Conservation (phyloP, 2,888 invertebrate species). For the Crioceris asparagi region DNA sequence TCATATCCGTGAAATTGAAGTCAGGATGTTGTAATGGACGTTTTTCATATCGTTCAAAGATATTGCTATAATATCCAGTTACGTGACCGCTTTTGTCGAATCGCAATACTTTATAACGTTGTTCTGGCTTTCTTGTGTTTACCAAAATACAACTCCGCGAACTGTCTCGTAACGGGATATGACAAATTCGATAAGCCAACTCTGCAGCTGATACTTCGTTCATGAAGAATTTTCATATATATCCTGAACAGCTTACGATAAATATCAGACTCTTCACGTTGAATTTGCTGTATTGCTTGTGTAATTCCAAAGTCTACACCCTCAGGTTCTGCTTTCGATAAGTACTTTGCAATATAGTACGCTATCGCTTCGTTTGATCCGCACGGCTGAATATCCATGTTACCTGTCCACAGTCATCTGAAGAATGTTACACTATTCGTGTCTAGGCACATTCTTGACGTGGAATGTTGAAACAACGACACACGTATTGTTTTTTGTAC, state of each 20-base stretch:
- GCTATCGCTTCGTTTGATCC: conserved; percentile 20
- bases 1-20: conserved; percentile 2
- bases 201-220: conserved; percentile 25
- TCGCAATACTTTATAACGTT: conserved; percentile 3
- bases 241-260: conserved; percentile 20
- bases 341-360: conserved; percentile 15
- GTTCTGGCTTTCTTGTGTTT: conserved; percentile 4
- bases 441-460: conserved; percentile 3
- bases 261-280: conserved; percentile 14
- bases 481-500: conserved; percentile 1
- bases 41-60: conserved; percentile 5
- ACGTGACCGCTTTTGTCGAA: conserved; percentile 1
- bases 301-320: conserved; percentile 11
- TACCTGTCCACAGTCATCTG: conserved; percentile 7
- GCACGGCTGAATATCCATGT: conserved; percentile 19
- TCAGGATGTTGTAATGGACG: conserved; percentile 1
- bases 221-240: conserved; percentile 24
- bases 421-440: conserved; percentile 4
- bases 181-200: conserved; percentile 23
- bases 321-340: conserved; percentile 12
- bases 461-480: conserved; percentile 3
- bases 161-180: conserved; percentile 6
- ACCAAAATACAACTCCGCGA: conserved; percentile 4
- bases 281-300: conserved; percentile 18
- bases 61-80: conserved; percentile 4